Evolutionary conservation across 2,113 vertebrate genomes (phyloP), one percentile per base, ranked within the genome.

Genomic region (Ochotona princeps): DNA sequence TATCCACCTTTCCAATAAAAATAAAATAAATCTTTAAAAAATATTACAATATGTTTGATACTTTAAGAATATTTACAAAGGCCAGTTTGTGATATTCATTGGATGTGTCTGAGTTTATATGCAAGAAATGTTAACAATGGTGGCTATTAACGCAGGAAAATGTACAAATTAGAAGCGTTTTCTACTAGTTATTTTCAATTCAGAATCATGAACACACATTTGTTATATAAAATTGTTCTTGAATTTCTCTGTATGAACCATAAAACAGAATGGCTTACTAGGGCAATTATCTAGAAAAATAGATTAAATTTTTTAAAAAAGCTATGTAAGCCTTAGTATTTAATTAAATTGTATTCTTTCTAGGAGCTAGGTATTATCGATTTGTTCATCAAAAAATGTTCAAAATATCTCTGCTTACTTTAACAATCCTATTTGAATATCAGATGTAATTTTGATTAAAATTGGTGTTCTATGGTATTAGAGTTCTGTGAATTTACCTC

Each of bases 361-460:
- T 83, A 54, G 65, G 63, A 89, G 47, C 30, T 54, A 20, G 51
- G 11, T 35, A 13, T 84, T 20, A 72, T 51, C 1, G 0, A 65
- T 65, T 67, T 82, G 3, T 85, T 82, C 8, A 18, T 21, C 61
- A 74, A 75, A 82, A 91, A 74, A 65, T 86, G 35, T 63, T 65
- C 6, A 25, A 25, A 63, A 30, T 74, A 28, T 89, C 9, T 82
- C 2, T 74, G 8, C 23, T 74, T 66, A 8, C 23, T 74, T 49
- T 72, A n/a, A 70, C 23, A 89, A 66, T 66, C 86, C 17, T 83
- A 20, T 44, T 90, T 96, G 17, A 80, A 28, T 87, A 54, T 83
- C 3, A 28, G 30, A 35, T 51, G 63, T 25, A 0, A 20, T 79
- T 93, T 93, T 49, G 18, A 60, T 72, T 87, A 66, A 51, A 84